A percentile compares a stretch with the other conserved stretches of the same genome.
Conservation (phyloP, 1,140 invertebrate genomes). For the Euwallacea similis region DNA sequence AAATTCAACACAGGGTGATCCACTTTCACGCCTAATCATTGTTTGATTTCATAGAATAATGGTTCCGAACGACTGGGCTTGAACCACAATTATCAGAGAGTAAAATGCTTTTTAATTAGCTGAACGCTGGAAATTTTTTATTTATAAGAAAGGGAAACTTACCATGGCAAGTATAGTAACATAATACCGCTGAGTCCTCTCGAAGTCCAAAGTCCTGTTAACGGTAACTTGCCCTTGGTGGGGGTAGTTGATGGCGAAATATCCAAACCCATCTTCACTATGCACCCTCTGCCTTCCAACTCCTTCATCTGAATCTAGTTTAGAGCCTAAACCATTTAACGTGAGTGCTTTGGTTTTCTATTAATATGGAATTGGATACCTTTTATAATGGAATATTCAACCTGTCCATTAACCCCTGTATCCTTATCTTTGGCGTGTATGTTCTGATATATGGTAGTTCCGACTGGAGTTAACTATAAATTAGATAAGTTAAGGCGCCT, state of each 20-base stretch:
- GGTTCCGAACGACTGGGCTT: neutral
- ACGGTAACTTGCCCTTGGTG: conserved; percentile 89
- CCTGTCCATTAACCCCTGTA: conserved; percentile 81
- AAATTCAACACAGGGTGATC: neutral
- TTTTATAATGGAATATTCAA: conserved; percentile 77
- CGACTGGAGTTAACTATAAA: conserved; percentile 78
- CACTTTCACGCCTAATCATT: neutral
- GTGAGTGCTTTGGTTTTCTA: too few relatives aligned
- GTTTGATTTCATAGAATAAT: neutral
- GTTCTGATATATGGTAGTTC: conserved; percentile 82
- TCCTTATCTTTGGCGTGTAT: conserved; percentile 83
- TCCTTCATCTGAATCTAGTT: conserved; percentile 56
- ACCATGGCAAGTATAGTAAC: conserved; percentile 88
- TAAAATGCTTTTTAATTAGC: neutral
- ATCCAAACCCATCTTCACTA: conserved; percentile 77
- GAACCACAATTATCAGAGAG: neutral
- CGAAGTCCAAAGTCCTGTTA: conserved; percentile 86
- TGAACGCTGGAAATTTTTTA: neutral
- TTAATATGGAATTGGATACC: conserved; percentile 44
- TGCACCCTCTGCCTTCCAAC: conserved; percentile 60
- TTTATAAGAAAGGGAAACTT: conserved; percentile 53
- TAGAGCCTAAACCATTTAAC: too few relatives aligned
- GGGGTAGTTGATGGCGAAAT: conserved; percentile 82
- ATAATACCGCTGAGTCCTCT: conserved; percentile 84
- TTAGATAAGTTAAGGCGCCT: neutral